Evolutionary conservation across 1,140 invertebrate species (phyloP).

Genomic region (Rhagoletis zephyria): DNA sequence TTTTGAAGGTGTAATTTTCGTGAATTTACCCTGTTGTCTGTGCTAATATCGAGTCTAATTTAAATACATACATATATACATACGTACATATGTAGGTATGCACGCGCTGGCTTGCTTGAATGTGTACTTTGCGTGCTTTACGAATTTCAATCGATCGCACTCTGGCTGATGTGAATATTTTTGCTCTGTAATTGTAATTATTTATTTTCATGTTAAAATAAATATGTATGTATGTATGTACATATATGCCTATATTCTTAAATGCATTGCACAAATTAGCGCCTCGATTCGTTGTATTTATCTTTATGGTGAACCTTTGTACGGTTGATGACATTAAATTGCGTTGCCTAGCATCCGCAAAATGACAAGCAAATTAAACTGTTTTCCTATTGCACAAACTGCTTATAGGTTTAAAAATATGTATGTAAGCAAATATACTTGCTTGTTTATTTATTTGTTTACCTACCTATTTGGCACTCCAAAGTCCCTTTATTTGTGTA

Average conservation of each 20-base stretch:
- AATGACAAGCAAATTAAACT: too few relatives aligned
- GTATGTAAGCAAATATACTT: too few relatives aligned
- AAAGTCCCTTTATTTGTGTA: too few relatives aligned
- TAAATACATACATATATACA: not conserved
- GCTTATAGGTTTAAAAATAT: too few relatives aligned
- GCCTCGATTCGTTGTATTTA: not conserved
- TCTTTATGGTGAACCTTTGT: too few relatives aligned
- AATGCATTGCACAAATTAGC: not conserved
- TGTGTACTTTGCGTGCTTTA: not conserved
- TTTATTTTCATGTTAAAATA: not conserved
- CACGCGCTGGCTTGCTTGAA: not conserved
- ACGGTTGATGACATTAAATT: too few relatives aligned
- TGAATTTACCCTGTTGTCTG: conserved; percentile 11
- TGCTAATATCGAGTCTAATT: conserved; percentile 19
- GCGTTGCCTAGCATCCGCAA: too few relatives aligned
- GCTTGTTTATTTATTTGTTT: too few relatives aligned
- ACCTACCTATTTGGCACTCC: too few relatives aligned
- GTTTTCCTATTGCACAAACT: too few relatives aligned
- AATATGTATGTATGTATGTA: not conserved
- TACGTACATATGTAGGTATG: not conserved
- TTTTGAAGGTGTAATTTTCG: conserved; percentile 39
- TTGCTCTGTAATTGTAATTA: not conserved
- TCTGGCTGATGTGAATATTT: conserved; percentile 40
- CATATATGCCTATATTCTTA: not conserved
- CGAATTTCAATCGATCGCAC: conserved; percentile 21